These are phyloP conservation scores for Molanna angustata DNA, from an alignment of 2,888 invertebrate genomes.

Conservation along the genomic window DNA sequence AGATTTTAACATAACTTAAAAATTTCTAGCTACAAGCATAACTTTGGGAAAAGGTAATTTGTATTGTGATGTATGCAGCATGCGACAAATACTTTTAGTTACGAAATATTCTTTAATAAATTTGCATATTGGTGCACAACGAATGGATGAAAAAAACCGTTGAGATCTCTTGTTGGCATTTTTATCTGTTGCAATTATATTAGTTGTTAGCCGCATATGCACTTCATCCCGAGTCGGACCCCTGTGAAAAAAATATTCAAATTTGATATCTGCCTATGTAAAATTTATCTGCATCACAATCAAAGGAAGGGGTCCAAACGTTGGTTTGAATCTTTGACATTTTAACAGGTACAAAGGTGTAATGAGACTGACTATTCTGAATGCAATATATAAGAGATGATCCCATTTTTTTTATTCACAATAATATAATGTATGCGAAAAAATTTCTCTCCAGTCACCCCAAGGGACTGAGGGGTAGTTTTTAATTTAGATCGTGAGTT, in stretches of 20 bases:
- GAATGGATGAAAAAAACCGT: slow-evolving; percentile 22
- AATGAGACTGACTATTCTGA: slow-evolving; percentile 3
- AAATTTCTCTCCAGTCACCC: slow-evolving; percentile 13
- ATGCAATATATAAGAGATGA: slow-evolving; percentile 3
- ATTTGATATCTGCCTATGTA: slow-evolving; percentile 25
- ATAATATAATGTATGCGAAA: slow-evolving; percentile 18
- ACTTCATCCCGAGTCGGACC: slow-evolving; percentile 10
- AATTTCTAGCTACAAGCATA: not conserved
- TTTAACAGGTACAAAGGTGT: slow-evolving; percentile 22
- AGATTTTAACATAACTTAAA: not conserved
- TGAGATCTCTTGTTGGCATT: too few species aligned
- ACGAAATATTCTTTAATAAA: slow-evolving; percentile 6
- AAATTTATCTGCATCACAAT: slow-evolving; percentile 23
- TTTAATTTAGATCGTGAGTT: slow-evolving; percentile 10
- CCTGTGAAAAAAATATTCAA: slow-evolving; percentile 18
- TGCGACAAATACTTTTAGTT: slow-evolving; percentile 15
- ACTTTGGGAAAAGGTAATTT: not conserved
- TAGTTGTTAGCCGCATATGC: too few species aligned
- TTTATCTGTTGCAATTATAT: slow-evolving; percentile 18
- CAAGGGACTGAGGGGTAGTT: slow-evolving; percentile 12
- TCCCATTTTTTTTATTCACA: slow-evolving; percentile 17
- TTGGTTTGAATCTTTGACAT: slow-evolving; percentile 6
- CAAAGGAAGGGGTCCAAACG: slow-evolving; percentile 5
- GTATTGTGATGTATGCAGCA: too few species aligned
- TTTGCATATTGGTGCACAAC: slow-evolving; percentile 10